Conservation (phyloP, 2,113 vertebrate species). For the Oceanodroma tethys region DNA sequence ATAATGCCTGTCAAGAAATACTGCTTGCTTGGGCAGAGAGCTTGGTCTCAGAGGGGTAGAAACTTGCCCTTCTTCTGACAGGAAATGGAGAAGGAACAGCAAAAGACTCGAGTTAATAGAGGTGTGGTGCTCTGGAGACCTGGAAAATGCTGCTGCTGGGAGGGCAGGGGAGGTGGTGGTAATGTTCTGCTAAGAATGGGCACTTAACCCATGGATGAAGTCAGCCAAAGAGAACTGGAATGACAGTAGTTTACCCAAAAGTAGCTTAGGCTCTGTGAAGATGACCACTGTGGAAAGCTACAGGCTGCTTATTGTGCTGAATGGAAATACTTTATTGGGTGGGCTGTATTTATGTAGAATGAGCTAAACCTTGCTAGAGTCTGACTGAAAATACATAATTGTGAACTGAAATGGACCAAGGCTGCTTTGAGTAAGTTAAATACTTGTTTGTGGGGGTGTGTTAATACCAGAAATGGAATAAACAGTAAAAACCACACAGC, state of each 20-base stretch:
- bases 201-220: background rate
- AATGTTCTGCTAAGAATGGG: background rate
- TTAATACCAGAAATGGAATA: background rate
- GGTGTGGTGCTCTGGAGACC: background rate
- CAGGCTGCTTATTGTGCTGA: background rate
- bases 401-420: background rate
- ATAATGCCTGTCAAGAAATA: background rate
- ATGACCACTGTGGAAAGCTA: background rate
- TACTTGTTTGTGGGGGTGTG: background rate
- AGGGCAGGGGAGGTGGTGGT: background rate
- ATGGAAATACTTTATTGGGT: background rate
- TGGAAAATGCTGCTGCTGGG: background rate
- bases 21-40: background rate
- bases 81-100: background rate
- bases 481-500: background rate
- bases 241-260: background rate
- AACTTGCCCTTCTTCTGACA: background rate
- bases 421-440: background rate
- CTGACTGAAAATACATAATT: background rate
- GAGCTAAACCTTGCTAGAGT: background rate
- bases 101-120: background rate
- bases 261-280: background rate
- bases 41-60: background rate
- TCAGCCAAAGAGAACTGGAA: background rate
- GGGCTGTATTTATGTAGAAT: background rate